Evolutionary conservation across 1,140 invertebrate genomes (phyloP), one percentile per base, ranked within the genome.

Genomic region (Drosophila pachea): DNA sequence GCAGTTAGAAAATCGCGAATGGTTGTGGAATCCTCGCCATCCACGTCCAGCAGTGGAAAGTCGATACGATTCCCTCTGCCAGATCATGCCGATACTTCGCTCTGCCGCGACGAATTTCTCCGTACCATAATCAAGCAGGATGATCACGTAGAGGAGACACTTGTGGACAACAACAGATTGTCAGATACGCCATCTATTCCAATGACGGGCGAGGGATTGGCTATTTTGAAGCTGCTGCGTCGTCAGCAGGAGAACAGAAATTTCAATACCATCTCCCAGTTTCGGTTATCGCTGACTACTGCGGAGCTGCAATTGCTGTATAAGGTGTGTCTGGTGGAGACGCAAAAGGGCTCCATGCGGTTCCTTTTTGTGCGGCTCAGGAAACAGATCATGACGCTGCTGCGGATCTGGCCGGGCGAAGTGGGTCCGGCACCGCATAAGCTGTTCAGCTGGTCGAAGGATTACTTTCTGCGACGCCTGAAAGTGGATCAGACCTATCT

Each of bases 21-120:
- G 22, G 1, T 2, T 22, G 22, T 22, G 22, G 3, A 22, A 22
- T 22, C 22, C 3, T 22, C 22, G 22, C 3, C 22, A 1, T 22
- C 22, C 22, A 2, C 22, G 22, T 22, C 22, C 22, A n/a, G n/a
- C n/a, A n/a, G n/a, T n/a, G n/a, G n/a, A n/a, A n/a, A n/a, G n/a
- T n/a, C n/a, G n/a, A n/a, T 77, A 5, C 0, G 5, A n/a, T 78
- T 74, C 12, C 64, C 78, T 0, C 32, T 82, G 29, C 78, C 78
- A 4, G 14, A 35, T 1, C 78, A 83, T 0, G 12, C 7, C 0
- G 64, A 78, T 63, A 32, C 43, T 2, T 48, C 75, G 4, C 4
- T 56, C 0, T 83, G 78, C 47, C 78, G 78, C 8, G 78, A 82
- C 56, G 43, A 68, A 6, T 82, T 53, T 7, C 40, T 82, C 0